phyloP scores from a whole-genome alignment of 2,797 vertebrate genomes.

The Poliocrania exsul region DNA sequence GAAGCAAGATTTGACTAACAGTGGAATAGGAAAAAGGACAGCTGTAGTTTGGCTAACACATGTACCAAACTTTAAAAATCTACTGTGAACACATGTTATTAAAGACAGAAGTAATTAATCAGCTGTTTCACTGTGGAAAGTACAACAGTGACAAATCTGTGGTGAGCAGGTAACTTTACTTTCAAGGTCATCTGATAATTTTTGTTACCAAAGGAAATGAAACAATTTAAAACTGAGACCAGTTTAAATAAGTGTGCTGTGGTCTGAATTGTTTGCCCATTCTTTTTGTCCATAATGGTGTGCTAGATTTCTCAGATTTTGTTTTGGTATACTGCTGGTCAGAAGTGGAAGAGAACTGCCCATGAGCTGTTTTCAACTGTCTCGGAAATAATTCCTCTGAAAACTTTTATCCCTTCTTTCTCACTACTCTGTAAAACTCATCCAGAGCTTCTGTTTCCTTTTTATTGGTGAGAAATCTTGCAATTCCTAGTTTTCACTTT shows the following conservation, averaged over 20 bases:
- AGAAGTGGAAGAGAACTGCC: neutral
- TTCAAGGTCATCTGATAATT: neutral
- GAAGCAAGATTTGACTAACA: neutral
- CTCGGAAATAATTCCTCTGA: neutral
- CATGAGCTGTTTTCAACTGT: neutral
- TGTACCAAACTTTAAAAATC: neutral
- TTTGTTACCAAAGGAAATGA: neutral
- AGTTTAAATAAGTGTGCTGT: neutral
- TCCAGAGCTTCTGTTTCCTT: neutral
- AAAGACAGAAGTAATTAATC: neutral
- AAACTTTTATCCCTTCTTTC: neutral
- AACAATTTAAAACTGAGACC: neutral
- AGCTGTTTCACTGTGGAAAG: neutral
- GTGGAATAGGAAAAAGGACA: neutral
- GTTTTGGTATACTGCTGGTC: neutral
- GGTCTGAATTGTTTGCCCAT: neutral
- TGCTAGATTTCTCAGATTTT: neutral
- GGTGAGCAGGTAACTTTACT: neutral
- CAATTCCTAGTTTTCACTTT: neutral
- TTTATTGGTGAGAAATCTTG: neutral
- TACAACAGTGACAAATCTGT: neutral
- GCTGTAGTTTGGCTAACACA: neutral
- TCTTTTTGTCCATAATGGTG: neutral
- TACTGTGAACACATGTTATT: neutral
- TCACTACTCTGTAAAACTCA: neutral